These are phyloP conservation scores for Sisyra terminalis DNA, from an alignment of 2,888 invertebrate genomes.

Conservation along the genomic window DNA sequence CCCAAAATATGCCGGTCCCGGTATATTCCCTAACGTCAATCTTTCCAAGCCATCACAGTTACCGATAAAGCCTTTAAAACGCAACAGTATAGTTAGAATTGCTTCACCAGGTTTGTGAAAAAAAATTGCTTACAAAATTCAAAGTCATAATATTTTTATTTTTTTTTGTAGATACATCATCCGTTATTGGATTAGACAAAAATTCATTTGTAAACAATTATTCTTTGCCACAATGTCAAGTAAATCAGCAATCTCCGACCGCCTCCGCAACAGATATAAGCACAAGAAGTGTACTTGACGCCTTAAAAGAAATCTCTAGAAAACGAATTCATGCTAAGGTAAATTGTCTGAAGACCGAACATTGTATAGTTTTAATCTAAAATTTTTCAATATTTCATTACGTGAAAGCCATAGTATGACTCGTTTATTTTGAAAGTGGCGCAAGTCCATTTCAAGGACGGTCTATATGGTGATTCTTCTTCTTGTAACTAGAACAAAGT, in stretches of 20 bases:
- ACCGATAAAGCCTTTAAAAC: constrained; percentile 19
- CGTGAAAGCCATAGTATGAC: too few species aligned
- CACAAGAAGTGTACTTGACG: constrained; percentile 35
- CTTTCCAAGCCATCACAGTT: constrained; percentile 28
- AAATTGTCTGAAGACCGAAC: constrained; percentile 3
- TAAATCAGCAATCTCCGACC: constrained; percentile 22
- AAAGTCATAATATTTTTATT: too few species aligned
- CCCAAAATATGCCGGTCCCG: constrained; percentile 26
- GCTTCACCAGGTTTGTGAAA: constrained; percentile 18
- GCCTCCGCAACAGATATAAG: constrained; percentile 24
- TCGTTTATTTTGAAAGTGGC: too few species aligned
- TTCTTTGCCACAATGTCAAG: constrained; percentile 7
- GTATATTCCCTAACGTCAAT: constrained; percentile 32
- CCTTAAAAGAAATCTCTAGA: constrained; percentile 36
- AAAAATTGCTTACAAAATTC: neutral
- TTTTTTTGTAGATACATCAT: constrained; percentile 14
- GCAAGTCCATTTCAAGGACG: too few species aligned
- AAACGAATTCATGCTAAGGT: constrained; percentile 34
- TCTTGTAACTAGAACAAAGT: too few species aligned
- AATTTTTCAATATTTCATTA: too few species aligned
- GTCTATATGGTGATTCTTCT: too few species aligned
- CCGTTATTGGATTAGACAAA: constrained; percentile 12
- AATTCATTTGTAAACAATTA: constrained; percentile 8
- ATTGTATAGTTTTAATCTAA: too few species aligned
- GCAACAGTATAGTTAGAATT: constrained; percentile 20